Conservation (phyloP, 2,113 vertebrate genomes). For the Gorilla gorilla region DNA sequence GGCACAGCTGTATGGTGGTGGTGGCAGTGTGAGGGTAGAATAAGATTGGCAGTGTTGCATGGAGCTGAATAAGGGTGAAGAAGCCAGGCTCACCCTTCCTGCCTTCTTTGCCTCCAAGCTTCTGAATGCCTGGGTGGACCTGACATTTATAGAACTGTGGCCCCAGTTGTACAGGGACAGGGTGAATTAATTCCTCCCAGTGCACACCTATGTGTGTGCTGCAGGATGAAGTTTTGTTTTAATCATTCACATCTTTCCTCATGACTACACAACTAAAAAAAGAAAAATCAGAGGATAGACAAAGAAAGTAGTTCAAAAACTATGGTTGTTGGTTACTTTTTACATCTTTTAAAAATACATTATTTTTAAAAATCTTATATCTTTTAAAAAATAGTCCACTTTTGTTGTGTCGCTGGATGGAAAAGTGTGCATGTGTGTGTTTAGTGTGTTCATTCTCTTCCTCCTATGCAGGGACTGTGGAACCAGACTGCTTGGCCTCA, state of each 20-base stretch:
- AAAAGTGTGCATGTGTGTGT: neutral
- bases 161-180: neutral
- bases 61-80: neutral
- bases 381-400: neutral
- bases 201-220: neutral
- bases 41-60: neutral
- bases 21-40: neutral
- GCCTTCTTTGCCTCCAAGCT: neutral
- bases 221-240: neutral
- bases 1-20: neutral
- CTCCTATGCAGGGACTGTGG: neutral
- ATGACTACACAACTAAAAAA: neutral
- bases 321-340: neutral
- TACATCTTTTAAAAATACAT: neutral
- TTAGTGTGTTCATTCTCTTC: neutral
- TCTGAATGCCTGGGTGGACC: neutral
- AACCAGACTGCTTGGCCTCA: neutral
- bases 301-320: neutral
- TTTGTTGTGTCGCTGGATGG: neutral
- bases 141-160: neutral
- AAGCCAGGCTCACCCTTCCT: neutral
- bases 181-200: neutral
- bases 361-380: neutral
- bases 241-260: neutral
- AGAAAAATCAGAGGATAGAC: neutral